Evolutionary conservation across 2,888 invertebrate genomes (phyloP), one percentile per base, ranked within the genome.

Genomic region (Volucella zonaria): DNA sequence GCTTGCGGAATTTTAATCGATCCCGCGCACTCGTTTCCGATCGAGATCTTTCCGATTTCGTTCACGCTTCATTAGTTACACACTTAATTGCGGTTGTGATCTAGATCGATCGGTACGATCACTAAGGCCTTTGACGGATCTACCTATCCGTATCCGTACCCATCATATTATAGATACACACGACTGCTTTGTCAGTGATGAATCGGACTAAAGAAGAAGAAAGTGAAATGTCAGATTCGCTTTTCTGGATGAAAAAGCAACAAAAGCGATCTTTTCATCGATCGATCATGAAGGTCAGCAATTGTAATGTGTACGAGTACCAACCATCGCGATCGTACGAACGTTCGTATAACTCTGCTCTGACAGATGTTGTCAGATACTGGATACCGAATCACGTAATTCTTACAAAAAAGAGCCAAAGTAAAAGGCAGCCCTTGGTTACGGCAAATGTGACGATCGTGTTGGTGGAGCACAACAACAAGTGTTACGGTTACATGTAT

Each of bases 141-240:
- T 15, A 49, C 40, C 49, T 40, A n/a, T 15, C 15, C n/a, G 54
- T 40, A n/a, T 15, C 15, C n/a, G 54, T 66, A 18, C 49, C 42
- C 64, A 62, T 58, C 73, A 78, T 31, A 73, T 67, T 73, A 42
- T 31, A 66, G 42, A 31, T 31, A 6, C 15, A 14, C 40, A 23
- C 3, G 18, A 23, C 18, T 23, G 18, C 18, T 23, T 23, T 23
- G 18, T 3, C 18, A 42, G 8, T 15, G 49, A 47, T n/a, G 40
- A 23, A 11, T 2, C n/a, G 4, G 12, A 70, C 12, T 4, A 45
- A 66, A 10, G 71, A 49, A 4, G 64, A 85, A 67, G 81, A 85
- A 85, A 85, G 85, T 77, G 68, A 83, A 83, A 80, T 80, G 67
- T 76, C 75, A 75, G 80, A 62, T 76, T 81, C 56, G 70, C 80